Percentiles rank a stretch among this genome's conserved stretches.
Conservation (phyloP, 2,888 invertebrate genomes). For the Epirrita christyi region DNA sequence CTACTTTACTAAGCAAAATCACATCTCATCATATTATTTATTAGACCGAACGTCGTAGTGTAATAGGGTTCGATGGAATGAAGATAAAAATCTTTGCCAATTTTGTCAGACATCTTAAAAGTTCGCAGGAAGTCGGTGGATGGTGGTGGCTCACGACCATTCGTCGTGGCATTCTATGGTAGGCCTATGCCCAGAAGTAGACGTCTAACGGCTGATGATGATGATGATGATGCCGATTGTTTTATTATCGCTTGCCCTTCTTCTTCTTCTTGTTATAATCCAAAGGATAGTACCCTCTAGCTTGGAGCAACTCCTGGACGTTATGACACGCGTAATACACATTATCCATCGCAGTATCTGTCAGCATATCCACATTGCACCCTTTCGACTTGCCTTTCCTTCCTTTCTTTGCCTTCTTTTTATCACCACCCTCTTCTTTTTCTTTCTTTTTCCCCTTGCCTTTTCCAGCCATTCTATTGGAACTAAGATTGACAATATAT, state of each 20-base stretch:
- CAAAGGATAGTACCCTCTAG: slow-evolving; percentile 95
- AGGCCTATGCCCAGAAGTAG: too few species aligned
- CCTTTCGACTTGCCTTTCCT: slow-evolving; percentile 83
- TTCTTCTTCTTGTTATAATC: slow-evolving; percentile 95
- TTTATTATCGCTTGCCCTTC: slow-evolving; percentile 86
- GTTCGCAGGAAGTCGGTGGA: too few species aligned
- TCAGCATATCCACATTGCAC: slow-evolving; percentile 93
- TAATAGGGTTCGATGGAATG: too few species aligned
- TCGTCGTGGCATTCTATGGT: too few species aligned
- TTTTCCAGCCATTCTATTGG: slow-evolving; percentile 62
- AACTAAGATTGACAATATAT: slow-evolving; percentile 3
- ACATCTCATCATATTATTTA: too few species aligned
- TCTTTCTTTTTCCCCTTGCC: slow-evolving; percentile 79
- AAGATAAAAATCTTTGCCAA: background rate
- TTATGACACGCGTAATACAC: slow-evolving; percentile 97
- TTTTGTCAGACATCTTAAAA: too few species aligned
- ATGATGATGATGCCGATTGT: too few species aligned
- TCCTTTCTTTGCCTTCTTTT: slow-evolving; percentile 80
- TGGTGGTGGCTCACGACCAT: too few species aligned
- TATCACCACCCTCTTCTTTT: slow-evolving; percentile 64
- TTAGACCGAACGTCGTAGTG: too few species aligned
- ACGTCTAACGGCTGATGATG: too few species aligned
- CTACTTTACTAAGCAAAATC: too few species aligned
- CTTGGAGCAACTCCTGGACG: slow-evolving; percentile 93
- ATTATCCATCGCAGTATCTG: slow-evolving; percentile 96